Conservation (phyloP, 1,140 invertebrate species). For the Drosophila obscura region DNA sequence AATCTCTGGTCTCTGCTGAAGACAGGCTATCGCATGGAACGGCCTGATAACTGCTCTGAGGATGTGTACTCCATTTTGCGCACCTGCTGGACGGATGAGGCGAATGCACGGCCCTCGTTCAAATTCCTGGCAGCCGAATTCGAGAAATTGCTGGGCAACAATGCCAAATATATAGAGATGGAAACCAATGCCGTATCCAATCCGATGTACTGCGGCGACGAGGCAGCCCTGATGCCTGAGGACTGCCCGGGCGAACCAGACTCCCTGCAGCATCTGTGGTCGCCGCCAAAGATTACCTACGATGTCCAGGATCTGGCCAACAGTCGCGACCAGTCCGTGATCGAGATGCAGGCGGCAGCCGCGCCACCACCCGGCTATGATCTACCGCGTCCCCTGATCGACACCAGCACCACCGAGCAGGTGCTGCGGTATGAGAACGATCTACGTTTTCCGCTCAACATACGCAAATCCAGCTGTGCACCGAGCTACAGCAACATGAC, state of each 20-base stretch:
- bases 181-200: slow-evolving; percentile 80
- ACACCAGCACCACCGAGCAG: slow-evolving; percentile 69
- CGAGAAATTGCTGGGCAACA: slow-evolving; percentile 89
- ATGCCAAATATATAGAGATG: slow-evolving; percentile 88
- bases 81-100: slow-evolving; percentile 91
- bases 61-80: slow-evolving; percentile 92
- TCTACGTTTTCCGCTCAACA: slow-evolving; percentile 75
- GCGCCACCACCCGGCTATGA: slow-evolving; percentile 73
- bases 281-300: slow-evolving; percentile 71
- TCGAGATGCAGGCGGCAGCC: slow-evolving; percentile 50
- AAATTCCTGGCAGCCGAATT: slow-evolving; percentile 87
- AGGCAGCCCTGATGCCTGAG: slow-evolving; percentile 53
- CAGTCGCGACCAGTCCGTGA: slow-evolving; percentile 63
- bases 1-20: slow-evolving; percentile 91
- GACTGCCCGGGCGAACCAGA: slow-evolving; percentile 68
- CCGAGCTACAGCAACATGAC: slow-evolving; percentile 74
- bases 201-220: slow-evolving; percentile 78
- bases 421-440: slow-evolving; percentile 81
- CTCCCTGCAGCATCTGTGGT: slow-evolving; percentile 73
- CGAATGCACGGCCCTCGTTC: slow-evolving; percentile 91
- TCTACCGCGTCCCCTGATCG: slow-evolving; percentile 74
- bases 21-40: slow-evolving; percentile 92
- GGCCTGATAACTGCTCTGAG: slow-evolving; percentile 91
- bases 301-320: slow-evolving; percentile 64
- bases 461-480: slow-evolving; percentile 68